phyloP scores from a whole-genome alignment of 2,888 invertebrate genomes.

The Idaea dimidiata region DNA sequence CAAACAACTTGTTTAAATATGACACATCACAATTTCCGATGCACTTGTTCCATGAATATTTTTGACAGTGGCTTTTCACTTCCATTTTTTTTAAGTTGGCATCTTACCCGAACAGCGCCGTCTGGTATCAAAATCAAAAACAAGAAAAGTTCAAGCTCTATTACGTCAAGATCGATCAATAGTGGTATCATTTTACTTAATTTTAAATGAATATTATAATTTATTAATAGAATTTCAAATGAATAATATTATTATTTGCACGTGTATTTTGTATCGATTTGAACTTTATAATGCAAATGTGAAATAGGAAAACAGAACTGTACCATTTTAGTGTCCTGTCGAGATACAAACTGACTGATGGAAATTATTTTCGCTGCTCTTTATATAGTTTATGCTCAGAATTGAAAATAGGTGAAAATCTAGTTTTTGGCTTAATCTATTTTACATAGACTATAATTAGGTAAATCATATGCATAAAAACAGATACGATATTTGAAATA shows the following conservation, averaged over 20 bases:
- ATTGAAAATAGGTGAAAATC: slow-evolving; percentile 38
- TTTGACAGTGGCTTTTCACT: background rate
- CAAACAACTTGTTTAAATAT: background rate
- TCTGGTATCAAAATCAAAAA: slow-evolving; percentile 6
- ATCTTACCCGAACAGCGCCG: slow-evolving; percentile 3
- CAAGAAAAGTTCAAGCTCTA: background rate
- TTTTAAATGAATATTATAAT: background rate
- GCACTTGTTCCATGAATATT: background rate
- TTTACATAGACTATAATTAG: background rate
- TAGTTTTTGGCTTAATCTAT: slow-evolving; percentile 11
- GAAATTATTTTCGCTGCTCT: slow-evolving; percentile 27
- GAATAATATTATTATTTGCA: background rate
- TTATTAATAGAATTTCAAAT: background rate
- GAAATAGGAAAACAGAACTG: slow-evolving; percentile 6
- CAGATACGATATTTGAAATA: background rate
- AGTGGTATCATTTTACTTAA: background rate
- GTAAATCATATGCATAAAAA: background rate
- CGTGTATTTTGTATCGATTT: background rate
- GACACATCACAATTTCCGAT: background rate
- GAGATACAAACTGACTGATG: slow-evolving; percentile 42
- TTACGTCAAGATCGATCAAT: background rate
- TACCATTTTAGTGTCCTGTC: slow-evolving; percentile 54
- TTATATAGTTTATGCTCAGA: slow-evolving; percentile 51
- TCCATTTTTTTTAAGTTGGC: background rate
- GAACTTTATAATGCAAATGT: background rate